Evolutionary conservation across 1,140 invertebrate genomes (phyloP).

Genomic region (Heliconius congener): DNA sequence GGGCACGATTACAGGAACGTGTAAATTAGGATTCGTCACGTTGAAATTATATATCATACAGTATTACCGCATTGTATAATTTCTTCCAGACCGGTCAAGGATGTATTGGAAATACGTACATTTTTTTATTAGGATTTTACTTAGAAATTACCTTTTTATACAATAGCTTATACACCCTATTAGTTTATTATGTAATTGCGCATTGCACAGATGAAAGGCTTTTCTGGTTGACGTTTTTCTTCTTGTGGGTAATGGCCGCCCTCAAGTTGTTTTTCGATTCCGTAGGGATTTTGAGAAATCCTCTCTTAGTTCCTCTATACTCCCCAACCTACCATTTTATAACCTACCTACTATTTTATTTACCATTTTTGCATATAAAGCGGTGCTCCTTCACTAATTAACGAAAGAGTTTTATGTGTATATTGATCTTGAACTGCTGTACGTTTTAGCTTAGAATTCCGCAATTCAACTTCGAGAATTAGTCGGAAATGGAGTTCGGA

Average conservation of each 20-base stretch:
- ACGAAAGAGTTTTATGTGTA: too few relatives aligned
- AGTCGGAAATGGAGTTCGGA: too few relatives aligned
- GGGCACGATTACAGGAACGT: constrained; percentile 10
- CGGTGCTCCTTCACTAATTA: too few relatives aligned
- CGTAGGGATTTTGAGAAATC: too few relatives aligned
- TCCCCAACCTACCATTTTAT: too few relatives aligned
- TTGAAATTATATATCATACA: constrained; percentile 20
- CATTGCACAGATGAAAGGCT: rapidly evolving
- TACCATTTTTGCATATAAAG: too few relatives aligned
- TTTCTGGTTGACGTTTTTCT: neutral
- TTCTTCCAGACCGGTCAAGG: constrained; percentile 18
- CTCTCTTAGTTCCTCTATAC: too few relatives aligned
- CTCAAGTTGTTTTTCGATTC: too few relatives aligned
- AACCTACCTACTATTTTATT: too few relatives aligned
- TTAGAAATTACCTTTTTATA: constrained; percentile 3
- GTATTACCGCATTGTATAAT: constrained; percentile 22
- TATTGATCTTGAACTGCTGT: too few relatives aligned
- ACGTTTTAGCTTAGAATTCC: too few relatives aligned
- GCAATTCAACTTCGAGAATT: too few relatives aligned
- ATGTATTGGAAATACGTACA: neutral
- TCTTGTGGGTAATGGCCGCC: neutral
- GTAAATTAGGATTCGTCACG: constrained; percentile 18
- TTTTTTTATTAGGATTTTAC: constrained; percentile 7
- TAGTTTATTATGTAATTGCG: neutral
- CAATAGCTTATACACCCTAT: neutral